Evolutionary conservation across 2,113 vertebrate genomes (phyloP), one percentile per base, ranked within the genome.

Genomic region (Stigmatopora argus): DNA sequence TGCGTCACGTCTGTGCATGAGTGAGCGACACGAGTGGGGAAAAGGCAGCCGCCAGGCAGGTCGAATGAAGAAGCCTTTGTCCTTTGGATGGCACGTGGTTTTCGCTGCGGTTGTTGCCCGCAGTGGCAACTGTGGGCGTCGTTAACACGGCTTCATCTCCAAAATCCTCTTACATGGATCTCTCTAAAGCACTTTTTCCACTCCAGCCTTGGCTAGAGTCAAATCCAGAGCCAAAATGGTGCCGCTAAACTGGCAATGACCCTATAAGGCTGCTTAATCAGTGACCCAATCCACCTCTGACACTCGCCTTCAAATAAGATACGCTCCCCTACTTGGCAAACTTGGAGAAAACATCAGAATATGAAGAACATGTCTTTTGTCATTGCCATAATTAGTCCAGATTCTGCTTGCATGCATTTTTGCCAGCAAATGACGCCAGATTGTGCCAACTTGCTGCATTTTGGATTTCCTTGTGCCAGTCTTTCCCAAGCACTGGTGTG

Each of bases 211-310:
- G 71, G 77, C 12, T 58, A 75, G 61, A 58, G 66, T 70, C 74
- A 79, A 63, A 62, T 31, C 65, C 10, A 44, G 65, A 73, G 60
- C 83, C 87, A 88, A 86, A 88, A 83, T 80, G 83, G 82, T 62
- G 67, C 70, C 5, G 60, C 65, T 66, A 56, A 56, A 64, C 75
- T 67, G 75, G 67, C 35, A 23, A 84, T 74, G 53, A 74, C 86
- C 83, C 81, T 85, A 87, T 80, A 88, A 86, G 86, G 86, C 57
- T 34, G 73, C 66, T 87, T 87, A 73, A 83, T 67, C 70, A 21
- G 59, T 74, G 66, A 79, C 81, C 49, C 61, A 62, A 1, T 12
- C 45, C 63, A 85, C 75, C 77, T 59, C 55, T 4, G 52, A 80
- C 71, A 41, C 67, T 45, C 53, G 56, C 35, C 67, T 64, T 70